Conservation (phyloP, 2,888 invertebrate species). For the Cistogaster globosa region DNA sequence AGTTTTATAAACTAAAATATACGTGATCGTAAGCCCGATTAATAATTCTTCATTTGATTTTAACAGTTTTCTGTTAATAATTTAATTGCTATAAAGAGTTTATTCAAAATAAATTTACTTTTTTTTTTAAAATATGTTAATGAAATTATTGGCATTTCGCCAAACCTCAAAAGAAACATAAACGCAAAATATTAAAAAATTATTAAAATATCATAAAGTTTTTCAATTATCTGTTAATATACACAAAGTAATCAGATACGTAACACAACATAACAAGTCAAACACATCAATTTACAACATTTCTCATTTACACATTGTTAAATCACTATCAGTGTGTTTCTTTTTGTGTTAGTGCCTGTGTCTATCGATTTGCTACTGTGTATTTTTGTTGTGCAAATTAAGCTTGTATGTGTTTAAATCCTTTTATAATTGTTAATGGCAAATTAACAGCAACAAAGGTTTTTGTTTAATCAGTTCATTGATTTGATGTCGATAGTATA, state of each 20-base stretch:
- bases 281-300: background rate
- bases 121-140: no score
- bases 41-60: no score
- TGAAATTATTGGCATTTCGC: no score
- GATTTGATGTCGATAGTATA: slow-evolving; percentile 41
- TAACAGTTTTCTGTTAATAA: no score
- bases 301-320: background rate
- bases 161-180: no score
- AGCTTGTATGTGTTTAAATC: background rate
- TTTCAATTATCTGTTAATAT: background rate
- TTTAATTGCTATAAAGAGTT: no score
- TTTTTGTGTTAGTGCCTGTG: background rate
- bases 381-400: slow-evolving; percentile 2
- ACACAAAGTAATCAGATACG: background rate
- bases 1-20: no score
- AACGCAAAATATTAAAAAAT: background rate
- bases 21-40: no score
- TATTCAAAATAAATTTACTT: no score
- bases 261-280: slow-evolving; percentile 5
- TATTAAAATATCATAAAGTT: background rate
- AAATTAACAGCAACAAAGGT: slow-evolving; percentile 2
- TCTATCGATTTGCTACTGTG: background rate
- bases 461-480: slow-evolving; percentile 48
- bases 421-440: slow-evolving; percentile 27
- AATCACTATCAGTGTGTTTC: background rate